Evolutionary conservation across 2,888 invertebrate genomes (phyloP), one percentile per base, ranked within the genome.

Genomic region (Ceriagrion tenellum): DNA sequence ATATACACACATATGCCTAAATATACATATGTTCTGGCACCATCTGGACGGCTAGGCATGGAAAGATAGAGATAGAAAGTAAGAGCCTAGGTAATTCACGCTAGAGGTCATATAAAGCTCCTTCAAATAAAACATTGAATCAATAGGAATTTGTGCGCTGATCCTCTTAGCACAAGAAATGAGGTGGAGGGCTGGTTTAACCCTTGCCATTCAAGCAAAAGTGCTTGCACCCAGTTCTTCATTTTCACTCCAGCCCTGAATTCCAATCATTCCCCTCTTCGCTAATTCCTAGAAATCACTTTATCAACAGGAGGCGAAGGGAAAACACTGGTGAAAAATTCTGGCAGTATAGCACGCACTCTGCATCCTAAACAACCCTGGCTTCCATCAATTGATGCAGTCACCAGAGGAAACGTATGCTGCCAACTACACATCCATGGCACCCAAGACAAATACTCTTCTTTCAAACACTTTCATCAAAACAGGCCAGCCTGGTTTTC

Each of bases 1-100:
- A 74, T 93, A 93, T 93, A 93, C 69, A 93, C 93, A 93, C 93
- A 93, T 93, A 93, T 93, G 93, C 69, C 93, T 93, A 93, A 63
- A 93, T 69, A 59, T 69, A 93, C 93, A 93, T 69, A 93, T 93
- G 93, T 93, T 93, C 93, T 93, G 93, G 93, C 93, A 93, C 93
- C 93, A 93, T 93, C 93, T 93, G 93, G 93, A 93, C 93, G 93
- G 93, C 93, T 93, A 93, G 93, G 93, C 93, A 47, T 93, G 93
- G 93, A 93, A 69, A 93, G 63, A 69, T 63, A 93, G 69, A 59
- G 59, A 47, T 40, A 91, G 69, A 93, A 47, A 93, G 93, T 74
- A 74, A 93, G 93, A 93, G 93, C 93, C 69, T 93, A 93, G 63
- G 26, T 93, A 69, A 93, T 63, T 93, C 40, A 63, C 93, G 69